Evolutionary conservation across 2,888 invertebrate species (phyloP), one percentile per base, ranked within the genome.

Genomic region (Leptopterna dolabrata): DNA sequence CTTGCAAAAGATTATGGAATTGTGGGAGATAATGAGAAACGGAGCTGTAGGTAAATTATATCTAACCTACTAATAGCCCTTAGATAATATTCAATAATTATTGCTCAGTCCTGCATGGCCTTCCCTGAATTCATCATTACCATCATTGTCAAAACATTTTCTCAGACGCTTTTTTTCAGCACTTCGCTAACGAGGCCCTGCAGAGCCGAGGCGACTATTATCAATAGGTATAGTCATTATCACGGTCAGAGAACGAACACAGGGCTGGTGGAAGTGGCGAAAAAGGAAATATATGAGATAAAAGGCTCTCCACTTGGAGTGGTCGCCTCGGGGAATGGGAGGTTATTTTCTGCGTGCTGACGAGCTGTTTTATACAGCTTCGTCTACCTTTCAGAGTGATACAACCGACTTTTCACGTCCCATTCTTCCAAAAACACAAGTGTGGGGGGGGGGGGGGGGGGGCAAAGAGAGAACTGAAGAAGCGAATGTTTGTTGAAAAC

Each of bases 331-430:
- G 63, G 63, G 63, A 24, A 24, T 47, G 6, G 63, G 7, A 63
- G 63, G 63, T 63, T 63, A 63, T 63, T 63, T 63, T 63, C 63
- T 63, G 63, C 63, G 63, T 63, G 24, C 63, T 63, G 63, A 63
- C 63, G 63, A 63, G 63, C 3, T 63, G 63, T 63, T 63, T 63
- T 63, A 63, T 63, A 63, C 63, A 6, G 19, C 63, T 7, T 24
- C 63, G 63, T 27, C 63, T 63, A 63, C 63, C 63, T 63, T 63
- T 63, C 63, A 27, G 63, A 63, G 24, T 19, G 63, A 24, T 27
- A 63, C 63, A 63, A 13, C 63, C 63, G 63, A 63, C 63, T 63
- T 63, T 63, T 63, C 63, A 63, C 27, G 4, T 36, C 9, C 63
- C 19, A 11, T 27, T 63, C 63, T 27, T 11, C 13, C 63, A 63